These are phyloP conservation scores for Sphenopsis melanotis DNA, from an alignment of 2,797 vertebrate species.

Conservation along the genomic window DNA sequence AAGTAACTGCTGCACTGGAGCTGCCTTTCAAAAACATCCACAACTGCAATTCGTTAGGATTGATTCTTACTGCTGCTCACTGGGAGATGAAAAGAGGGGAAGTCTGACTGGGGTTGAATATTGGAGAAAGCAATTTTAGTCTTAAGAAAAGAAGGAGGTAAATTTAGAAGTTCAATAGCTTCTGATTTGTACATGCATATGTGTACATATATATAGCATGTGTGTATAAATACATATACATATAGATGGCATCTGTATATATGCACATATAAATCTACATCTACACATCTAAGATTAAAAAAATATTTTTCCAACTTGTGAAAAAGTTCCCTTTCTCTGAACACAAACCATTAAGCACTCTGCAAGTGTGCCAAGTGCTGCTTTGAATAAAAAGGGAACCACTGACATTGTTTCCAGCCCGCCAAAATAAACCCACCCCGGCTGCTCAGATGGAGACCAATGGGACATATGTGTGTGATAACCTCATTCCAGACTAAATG, in stretches of 20 bases:
- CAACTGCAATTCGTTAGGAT: not conserved
- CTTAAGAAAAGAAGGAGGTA: not conserved
- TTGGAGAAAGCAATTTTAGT: not conserved
- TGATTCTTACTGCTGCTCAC: not conserved
- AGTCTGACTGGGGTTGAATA: not conserved
- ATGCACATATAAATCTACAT: not conserved
- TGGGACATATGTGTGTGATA: conserved; percentile 16
- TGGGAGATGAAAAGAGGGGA: not conserved
- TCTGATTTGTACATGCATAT: not conserved
- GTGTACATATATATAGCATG: not conserved
- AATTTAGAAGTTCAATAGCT: not conserved
- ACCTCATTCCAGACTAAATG: conserved; percentile 16
- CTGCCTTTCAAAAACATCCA: not conserved
- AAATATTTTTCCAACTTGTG: not conserved
- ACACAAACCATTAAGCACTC: conserved; percentile 23
- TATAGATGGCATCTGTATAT: not conserved
- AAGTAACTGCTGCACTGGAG: not conserved
- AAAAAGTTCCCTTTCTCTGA: conserved; percentile 7
- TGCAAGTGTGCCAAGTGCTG: conserved; percentile 4
- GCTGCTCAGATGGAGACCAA: not conserved
- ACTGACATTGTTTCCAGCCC: conserved; percentile 2
- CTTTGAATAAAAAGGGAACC: conserved; percentile 41
- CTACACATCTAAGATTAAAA: not conserved
- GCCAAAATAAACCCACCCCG: conserved; percentile 38
- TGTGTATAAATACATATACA: not conserved